phyloP scores from a whole-genome alignment of 2,113 vertebrate genomes.

The Phoxinus phoxinus region DNA sequence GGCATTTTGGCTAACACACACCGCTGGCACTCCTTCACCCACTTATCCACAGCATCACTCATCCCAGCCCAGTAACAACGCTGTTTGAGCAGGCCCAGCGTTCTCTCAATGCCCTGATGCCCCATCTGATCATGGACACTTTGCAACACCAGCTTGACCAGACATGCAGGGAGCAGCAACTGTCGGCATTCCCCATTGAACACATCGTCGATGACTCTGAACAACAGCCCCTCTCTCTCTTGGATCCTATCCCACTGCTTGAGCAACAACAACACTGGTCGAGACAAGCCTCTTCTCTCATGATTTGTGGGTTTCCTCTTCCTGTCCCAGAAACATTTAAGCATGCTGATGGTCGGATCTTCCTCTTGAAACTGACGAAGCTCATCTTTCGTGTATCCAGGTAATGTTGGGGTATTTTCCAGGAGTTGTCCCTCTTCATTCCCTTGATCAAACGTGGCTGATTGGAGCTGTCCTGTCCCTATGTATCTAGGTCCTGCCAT shows the following conservation, averaged over 20 bases:
- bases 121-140: conserved; percentile 40
- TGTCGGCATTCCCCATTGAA: background rate
- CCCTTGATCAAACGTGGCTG: background rate
- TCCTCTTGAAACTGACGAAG: background rate
- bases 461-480: background rate
- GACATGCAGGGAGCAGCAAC: background rate
- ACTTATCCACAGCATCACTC: conserved; percentile 1
- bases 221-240: background rate
- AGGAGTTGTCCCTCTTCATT: background rate
- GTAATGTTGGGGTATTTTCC: background rate
- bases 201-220: background rate
- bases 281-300: background rate
- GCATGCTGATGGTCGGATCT: background rate
- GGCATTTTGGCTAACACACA: conserved; percentile 24
- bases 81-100: background rate
- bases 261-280: background rate
- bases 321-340: background rate
- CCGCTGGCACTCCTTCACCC: background rate
- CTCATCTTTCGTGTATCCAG: background rate
- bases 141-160: background rate
- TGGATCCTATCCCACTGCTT: background rate
- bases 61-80: conserved; percentile 24
- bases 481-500: background rate
- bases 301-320: background rate
- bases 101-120: background rate